phyloP scores from a whole-genome alignment of 2,797 vertebrate genomes.

The Apogon talboti region DNA sequence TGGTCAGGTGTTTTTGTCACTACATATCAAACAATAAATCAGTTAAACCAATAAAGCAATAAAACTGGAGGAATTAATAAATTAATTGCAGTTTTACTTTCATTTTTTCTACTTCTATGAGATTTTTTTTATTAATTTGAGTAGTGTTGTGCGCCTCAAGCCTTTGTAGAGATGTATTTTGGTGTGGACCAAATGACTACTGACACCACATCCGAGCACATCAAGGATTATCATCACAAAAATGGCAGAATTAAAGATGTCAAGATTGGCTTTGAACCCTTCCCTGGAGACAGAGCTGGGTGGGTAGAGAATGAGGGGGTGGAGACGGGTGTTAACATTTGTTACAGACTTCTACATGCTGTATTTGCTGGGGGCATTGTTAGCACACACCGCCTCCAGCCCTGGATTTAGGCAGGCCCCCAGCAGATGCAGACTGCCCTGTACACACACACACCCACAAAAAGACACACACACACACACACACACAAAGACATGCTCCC shows the following conservation, averaged over 20 bases:
- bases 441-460: conserved; percentile 45
- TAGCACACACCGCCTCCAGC: conserved; percentile 90
- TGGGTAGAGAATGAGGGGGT: conserved; percentile 58
- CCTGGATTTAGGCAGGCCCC: conserved; percentile 88
- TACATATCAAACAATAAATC: not conserved
- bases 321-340: conserved; percentile 73
- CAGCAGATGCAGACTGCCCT: conserved; percentile 88
- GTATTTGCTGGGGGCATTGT: conserved; percentile 95
- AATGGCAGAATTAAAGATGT: conserved; percentile 84
- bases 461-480: conserved; percentile 51
- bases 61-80: no score
- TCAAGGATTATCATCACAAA: conserved; percentile 87
- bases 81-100: not conserved
- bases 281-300: conserved; percentile 69
- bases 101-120: not conserved
- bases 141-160: conserved; percentile 20
- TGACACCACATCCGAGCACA: conserved; percentile 76
- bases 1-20: not conserved
- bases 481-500: conserved; percentile 66
- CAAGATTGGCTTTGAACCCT: conserved; percentile 77
- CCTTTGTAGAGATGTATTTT: conserved; percentile 72
- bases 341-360: conserved; percentile 83
- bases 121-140: conserved; percentile 32
- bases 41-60: no score
- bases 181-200: conserved; percentile 74